These are phyloP conservation scores for Calonectris borealis DNA, from an alignment of 2,113 vertebrate genomes.

Conservation along the genomic window DNA sequence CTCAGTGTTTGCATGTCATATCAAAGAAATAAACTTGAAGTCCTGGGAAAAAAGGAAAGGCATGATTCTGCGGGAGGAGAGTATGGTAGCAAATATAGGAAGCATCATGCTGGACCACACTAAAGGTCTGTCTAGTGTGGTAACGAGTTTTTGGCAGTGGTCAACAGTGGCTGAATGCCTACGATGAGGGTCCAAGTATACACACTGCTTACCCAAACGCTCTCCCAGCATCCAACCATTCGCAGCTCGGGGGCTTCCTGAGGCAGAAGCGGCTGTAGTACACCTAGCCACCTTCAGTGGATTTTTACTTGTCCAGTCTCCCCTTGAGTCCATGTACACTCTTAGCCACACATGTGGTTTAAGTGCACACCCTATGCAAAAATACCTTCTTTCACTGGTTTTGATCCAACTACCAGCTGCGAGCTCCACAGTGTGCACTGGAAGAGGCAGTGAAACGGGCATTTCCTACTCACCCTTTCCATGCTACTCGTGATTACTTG, in stretches of 20 bases:
- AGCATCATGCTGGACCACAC: neutral
- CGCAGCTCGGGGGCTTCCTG: neutral
- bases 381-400: neutral
- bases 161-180: neutral
- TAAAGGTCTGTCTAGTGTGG: neutral
- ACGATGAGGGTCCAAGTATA: neutral
- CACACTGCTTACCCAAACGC: fast-evolving
- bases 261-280: neutral
- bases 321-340: neutral
- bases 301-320: neutral
- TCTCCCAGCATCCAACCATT: neutral
- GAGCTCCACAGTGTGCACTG: neutral
- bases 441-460: neutral
- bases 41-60: neutral
- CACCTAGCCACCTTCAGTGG: neutral
- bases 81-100: neutral
- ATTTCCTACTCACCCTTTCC: neutral
- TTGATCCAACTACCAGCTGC: neutral
- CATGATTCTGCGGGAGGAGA: fast-evolving
- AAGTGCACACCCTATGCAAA: neutral
- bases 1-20: neutral
- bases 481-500: neutral
- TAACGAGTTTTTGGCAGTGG: neutral
- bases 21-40: neutral
- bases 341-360: too few relatives aligned